A percentile compares a stretch with the other conserved stretches of the same genome.
Evolutionary conservation across 2,888 invertebrate genomes (phyloP).

Genomic region (Stenichneumon culpator): DNA sequence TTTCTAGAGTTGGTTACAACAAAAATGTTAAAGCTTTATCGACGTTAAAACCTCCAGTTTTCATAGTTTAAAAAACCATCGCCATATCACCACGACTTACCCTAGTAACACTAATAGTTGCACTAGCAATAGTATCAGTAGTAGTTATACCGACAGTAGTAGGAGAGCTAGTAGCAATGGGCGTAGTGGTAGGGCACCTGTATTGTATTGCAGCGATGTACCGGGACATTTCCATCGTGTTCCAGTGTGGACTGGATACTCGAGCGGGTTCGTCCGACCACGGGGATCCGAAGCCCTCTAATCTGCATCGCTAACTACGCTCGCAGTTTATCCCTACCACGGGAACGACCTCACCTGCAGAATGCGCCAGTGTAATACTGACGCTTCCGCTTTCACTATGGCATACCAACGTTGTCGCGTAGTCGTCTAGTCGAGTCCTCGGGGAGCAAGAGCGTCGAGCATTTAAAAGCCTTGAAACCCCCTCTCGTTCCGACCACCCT

Average conservation of each 20-base stretch:
- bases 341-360: slow-evolving; percentile 50
- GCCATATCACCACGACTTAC: too few relatives aligned
- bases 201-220: slow-evolving; percentile 5
- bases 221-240: slow-evolving; percentile 54
- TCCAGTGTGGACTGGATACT: slow-evolving; percentile 34
- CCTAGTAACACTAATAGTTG: too few relatives aligned
- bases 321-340: slow-evolving; percentile 72
- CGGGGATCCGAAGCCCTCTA: slow-evolving; percentile 72
- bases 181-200: not conserved
- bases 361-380: slow-evolving; percentile 57
- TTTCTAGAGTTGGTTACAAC: too few relatives aligned
- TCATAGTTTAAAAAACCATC: too few relatives aligned
- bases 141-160: too few relatives aligned
- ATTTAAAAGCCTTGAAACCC: slow-evolving; percentile 55
- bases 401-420: slow-evolving; percentile 59
- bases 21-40: too few relatives aligned
- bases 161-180: slow-evolving; percentile 3
- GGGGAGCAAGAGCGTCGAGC: slow-evolving; percentile 52
- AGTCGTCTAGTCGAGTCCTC: slow-evolving; percentile 44
- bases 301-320: slow-evolving; percentile 79
- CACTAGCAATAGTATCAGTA: too few relatives aligned
- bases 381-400: slow-evolving; percentile 31
- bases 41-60: too few relatives aligned
- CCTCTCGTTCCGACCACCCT: slow-evolving; percentile 1
- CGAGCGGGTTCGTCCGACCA: slow-evolving; percentile 44